phyloP scores from a whole-genome alignment of 2,113 vertebrate species.

The Spea multiplicata region DNA sequence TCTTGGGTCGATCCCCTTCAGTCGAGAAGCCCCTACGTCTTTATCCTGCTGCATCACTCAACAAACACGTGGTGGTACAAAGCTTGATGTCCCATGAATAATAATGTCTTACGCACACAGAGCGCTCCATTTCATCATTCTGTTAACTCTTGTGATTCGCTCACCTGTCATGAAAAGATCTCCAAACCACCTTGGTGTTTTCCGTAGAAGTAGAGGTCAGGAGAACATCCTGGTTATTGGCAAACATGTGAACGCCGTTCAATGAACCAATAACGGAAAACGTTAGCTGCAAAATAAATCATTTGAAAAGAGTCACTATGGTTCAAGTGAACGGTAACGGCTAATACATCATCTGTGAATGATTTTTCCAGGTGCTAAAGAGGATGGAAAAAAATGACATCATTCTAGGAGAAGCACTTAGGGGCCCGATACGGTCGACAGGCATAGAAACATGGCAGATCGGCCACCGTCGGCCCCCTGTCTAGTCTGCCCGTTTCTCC shows the following conservation, averaged over 20 bases:
- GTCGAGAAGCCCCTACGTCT: no score
- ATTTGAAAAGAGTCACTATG: not conserved
- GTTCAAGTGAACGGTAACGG: not conserved
- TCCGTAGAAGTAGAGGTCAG: conserved; percentile 73
- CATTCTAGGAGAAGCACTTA: no score
- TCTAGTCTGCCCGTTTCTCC: no score
- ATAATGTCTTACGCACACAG: not conserved
- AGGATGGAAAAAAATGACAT: no score
- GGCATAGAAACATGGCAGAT: no score
- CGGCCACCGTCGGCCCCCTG: no score
- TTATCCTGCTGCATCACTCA: no score
- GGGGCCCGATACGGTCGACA: no score
- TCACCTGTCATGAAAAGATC: conserved; percentile 77
- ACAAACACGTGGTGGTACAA: not conserved
- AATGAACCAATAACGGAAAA: conserved; percentile 88
- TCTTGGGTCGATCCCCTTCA: no score
- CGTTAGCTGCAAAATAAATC: conserved; percentile 64
- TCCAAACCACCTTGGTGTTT: conserved; percentile 79
- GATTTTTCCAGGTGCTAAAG: no score
- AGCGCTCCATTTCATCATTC: not conserved
- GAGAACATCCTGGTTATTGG: conserved; percentile 73
- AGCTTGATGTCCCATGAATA: not conserved
- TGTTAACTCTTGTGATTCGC: not conserved
- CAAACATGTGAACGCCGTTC: conserved; percentile 92
- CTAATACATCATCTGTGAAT: no score